A percentile compares a stretch with the other conserved stretches of the same genome.
phyloP scores from a whole-genome alignment of 30 jellyfish, hydroid and myxozoan genomes.

The Aurelia sp. region DNA sequence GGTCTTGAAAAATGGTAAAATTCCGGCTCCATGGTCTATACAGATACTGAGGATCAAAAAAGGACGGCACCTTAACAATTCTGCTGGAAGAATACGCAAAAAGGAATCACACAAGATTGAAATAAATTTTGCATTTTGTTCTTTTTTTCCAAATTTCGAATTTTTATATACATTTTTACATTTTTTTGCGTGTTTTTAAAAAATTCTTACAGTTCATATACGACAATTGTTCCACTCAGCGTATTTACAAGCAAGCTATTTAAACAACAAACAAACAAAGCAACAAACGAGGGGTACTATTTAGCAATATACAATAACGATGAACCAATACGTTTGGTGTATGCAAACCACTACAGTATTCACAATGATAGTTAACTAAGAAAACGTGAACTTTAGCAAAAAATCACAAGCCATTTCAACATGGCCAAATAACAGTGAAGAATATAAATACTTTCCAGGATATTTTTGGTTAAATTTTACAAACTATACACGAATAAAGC shows the following conservation, averaged over 20 bases:
- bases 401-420: slow-evolving; percentile 31
- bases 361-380: slow-evolving; percentile 21
- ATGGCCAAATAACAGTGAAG: slow-evolving; percentile 24
- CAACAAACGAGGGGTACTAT: not conserved
- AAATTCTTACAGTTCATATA: slow-evolving; percentile 44
- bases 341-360: slow-evolving; percentile 28
- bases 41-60: no score
- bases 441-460: slow-evolving; percentile 29
- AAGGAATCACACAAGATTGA: not conserved
- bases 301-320: not conserved
- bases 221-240: slow-evolving; percentile 26
- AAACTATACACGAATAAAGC: slow-evolving; percentile 34
- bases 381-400: slow-evolving; percentile 7
- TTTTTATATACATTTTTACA: slow-evolving; percentile 68
- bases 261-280: not conserved
- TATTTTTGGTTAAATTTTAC: slow-evolving; percentile 25
- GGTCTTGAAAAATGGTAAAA: no score
- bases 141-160: slow-evolving; percentile 46
- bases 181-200: slow-evolving; percentile 53
- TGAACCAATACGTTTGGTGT: not conserved
- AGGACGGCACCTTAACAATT: no score
- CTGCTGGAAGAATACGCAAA: no score
- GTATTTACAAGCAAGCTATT: slow-evolving; percentile 27
- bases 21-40: no score
- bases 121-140: slow-evolving; percentile 21